phyloP scores from a whole-genome alignment of 2,888 invertebrate genomes.

The Leptothorax acervorum region DNA sequence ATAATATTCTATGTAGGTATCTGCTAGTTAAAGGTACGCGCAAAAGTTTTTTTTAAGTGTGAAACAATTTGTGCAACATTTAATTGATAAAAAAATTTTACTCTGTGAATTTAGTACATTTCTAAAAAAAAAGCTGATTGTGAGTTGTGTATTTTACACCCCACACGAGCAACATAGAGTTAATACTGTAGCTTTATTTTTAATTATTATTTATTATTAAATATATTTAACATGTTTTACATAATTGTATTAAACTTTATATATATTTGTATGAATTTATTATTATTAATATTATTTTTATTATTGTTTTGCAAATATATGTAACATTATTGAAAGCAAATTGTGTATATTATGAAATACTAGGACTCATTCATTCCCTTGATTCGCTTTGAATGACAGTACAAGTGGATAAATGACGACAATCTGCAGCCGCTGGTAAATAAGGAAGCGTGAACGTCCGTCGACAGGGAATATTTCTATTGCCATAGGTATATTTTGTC shows the following conservation, averaged over 20 bases:
- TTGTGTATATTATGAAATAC: slow-evolving; percentile 21
- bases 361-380: slow-evolving; percentile 39
- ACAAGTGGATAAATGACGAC: slow-evolving; percentile 64
- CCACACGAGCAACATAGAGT: no score
- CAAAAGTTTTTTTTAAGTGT: no score
- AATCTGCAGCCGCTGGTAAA: slow-evolving; percentile 31
- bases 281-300: neutral
- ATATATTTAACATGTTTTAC: neutral
- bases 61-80: no score
- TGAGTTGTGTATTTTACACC: no score
- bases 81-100: no score
- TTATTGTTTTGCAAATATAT: neutral
- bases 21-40: no score
- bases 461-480: slow-evolving; percentile 21
- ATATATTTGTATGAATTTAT: neutral
- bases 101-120: no score
- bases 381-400: slow-evolving; percentile 63
- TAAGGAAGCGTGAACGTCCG: slow-evolving; percentile 37
- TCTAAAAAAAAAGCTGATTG: no score
- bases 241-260: neutral
- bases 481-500: neutral
- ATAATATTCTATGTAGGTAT: no score
- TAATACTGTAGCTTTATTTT: neutral
- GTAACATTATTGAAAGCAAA: neutral
- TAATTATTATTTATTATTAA: neutral